Conservation (phyloP, 1,140 invertebrate genomes). For the Drosophila pachea region DNA sequence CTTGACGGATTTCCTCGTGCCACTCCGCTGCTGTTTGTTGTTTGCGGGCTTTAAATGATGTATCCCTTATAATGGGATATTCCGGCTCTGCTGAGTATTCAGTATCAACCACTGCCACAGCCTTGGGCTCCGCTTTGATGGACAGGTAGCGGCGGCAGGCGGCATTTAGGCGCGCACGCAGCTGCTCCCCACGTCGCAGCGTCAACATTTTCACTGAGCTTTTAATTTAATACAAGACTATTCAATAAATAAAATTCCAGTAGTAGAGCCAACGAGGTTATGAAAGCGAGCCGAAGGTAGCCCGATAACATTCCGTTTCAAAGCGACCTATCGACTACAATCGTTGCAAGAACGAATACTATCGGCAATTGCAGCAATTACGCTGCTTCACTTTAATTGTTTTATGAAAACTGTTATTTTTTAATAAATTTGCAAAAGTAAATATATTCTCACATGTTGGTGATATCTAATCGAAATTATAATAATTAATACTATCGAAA, state of each 20-base stretch:
- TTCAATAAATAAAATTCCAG: conserved; percentile 25
- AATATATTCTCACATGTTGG: too few relatives aligned
- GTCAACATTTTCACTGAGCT: conserved; percentile 36
- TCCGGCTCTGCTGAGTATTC: conserved; percentile 79
- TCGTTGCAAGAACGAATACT: neutral
- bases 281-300: conserved; percentile 30
- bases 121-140: conserved; percentile 27
- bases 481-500: too few relatives aligned
- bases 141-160: conserved; percentile 28
- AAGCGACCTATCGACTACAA: conserved; percentile 5
- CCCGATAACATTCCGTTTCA: conserved; percentile 17
- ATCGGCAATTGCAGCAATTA: neutral
- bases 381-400: neutral
- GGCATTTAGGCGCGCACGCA: conserved; percentile 37
- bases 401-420: neutral
- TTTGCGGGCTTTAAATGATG: conserved; percentile 78
- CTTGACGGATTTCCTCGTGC: conserved; percentile 82
- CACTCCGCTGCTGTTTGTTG: conserved; percentile 78
- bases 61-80: conserved; percentile 84
- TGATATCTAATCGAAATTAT: too few relatives aligned
- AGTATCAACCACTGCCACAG: conserved; percentile 24
- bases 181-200: conserved; percentile 42
- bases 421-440: neutral
- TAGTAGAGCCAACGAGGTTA: conserved; percentile 41
- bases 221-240: conserved; percentile 31